Percentiles rank a stretch among this genome's conserved stretches.
These are phyloP conservation scores for Sitta carolinensis DNA, from an alignment of 2,797 vertebrate species.

Conservation along the genomic window DNA sequence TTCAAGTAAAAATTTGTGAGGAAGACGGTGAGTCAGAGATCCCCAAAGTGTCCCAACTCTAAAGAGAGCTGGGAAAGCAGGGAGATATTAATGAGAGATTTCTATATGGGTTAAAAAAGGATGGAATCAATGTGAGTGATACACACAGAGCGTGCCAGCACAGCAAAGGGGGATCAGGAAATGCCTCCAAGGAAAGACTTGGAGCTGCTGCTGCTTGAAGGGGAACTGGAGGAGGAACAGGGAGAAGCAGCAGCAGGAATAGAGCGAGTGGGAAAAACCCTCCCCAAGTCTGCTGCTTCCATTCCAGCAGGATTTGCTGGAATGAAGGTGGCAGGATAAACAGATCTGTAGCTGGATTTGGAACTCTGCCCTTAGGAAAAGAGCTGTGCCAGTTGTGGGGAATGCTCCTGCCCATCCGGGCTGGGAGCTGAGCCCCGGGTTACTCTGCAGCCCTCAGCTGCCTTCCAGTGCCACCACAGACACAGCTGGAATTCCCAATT, in stretches of 20 bases:
- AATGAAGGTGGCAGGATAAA: slow-evolving; percentile 7
- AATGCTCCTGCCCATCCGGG: not conserved
- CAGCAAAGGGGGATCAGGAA: not conserved
- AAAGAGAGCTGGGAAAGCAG: not conserved
- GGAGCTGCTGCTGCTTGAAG: not conserved
- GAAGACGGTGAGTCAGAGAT: not conserved
- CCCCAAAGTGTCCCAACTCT: not conserved
- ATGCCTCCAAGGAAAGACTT: not conserved
- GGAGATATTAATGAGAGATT: accelerated
- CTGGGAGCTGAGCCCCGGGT: not conserved
- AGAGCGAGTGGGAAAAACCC: not conserved
- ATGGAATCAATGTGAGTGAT: not conserved
- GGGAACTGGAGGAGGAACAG: not conserved
- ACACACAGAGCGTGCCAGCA: accelerated
- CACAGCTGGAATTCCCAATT: not conserved
- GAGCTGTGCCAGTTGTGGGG: not conserved
- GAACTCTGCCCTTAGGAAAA: not conserved
- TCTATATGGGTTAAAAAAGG: not conserved
- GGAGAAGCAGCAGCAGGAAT: not conserved
- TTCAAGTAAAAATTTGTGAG: not conserved
- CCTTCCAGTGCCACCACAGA: accelerated
- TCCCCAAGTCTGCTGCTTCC: not conserved
- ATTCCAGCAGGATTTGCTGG: not conserved
- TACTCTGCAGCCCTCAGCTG: not conserved
- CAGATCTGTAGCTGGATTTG: not conserved